Evolutionary conservation across 2,113 vertebrate genomes (phyloP).

Genomic region (Austrofundulus limnaeus): DNA sequence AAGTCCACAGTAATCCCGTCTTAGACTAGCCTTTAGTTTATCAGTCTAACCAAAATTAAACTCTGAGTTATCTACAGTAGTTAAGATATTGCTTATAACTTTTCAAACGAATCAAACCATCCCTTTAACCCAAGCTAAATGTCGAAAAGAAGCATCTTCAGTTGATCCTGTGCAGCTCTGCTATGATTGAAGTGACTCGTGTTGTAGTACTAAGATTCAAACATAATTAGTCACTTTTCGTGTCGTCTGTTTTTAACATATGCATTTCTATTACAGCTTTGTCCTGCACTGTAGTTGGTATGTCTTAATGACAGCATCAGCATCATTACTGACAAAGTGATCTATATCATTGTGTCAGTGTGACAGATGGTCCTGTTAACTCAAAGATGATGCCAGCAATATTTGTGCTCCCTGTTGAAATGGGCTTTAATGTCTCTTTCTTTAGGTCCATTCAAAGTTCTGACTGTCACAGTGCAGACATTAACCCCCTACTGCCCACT

Average conservation of each 20-base stretch:
- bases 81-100: too few relatives aligned
- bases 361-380: conserved; percentile 5
- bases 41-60: too few relatives aligned
- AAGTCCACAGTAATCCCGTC: too few relatives aligned
- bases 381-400: not conserved
- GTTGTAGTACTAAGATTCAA: too few relatives aligned
- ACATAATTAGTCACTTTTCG: not conserved
- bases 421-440: conserved; percentile 13
- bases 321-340: conserved; percentile 2
- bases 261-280: not conserved
- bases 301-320: not conserved
- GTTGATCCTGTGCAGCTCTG: too few relatives aligned
- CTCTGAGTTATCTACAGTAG: too few relatives aligned
- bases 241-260: not conserved
- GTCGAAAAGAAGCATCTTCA: too few relatives aligned
- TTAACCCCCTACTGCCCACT: conserved; percentile 48
- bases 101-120: too few relatives aligned
- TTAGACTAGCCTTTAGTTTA: too few relatives aligned
- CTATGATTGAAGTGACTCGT: too few relatives aligned
- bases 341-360: not conserved
- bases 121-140: too few relatives aligned
- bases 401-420: not conserved
- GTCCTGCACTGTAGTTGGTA: not conserved
- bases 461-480: conserved; percentile 36
- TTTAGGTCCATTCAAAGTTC: conserved; percentile 19